Percentiles rank a stretch among this genome's conserved stretches.
phyloP scores from a whole-genome alignment of 2,888 invertebrate genomes.

The Chaitophorus viminalis region DNA sequence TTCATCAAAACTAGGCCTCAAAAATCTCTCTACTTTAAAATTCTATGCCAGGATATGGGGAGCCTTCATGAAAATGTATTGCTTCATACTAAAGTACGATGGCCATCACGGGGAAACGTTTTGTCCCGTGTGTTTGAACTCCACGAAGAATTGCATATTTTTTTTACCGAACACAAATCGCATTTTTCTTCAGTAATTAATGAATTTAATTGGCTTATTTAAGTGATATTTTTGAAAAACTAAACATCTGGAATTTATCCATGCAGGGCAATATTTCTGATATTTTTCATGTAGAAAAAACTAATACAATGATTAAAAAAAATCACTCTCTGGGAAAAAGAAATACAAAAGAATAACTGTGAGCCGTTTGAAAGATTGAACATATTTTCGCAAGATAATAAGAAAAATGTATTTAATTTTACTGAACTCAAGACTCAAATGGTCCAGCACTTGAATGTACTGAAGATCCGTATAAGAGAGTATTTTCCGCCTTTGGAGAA shows the following conservation, averaged over 20 bases:
- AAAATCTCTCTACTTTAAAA: constrained; percentile 45
- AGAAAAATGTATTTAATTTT: constrained; percentile 40
- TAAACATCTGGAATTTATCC: constrained; percentile 62
- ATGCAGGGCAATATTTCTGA: constrained; percentile 59
- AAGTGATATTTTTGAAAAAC: too few species aligned
- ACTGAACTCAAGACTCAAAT: constrained; percentile 27
- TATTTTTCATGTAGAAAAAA: constrained; percentile 55
- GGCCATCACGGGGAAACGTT: constrained; percentile 61
- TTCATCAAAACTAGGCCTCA: constrained; percentile 46
- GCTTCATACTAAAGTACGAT: constrained; percentile 47
- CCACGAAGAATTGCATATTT: constrained; percentile 53
- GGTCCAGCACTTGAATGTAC: constrained; percentile 24
- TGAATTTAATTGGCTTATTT: constrained; percentile 62
- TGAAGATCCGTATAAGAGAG: constrained; percentile 50
- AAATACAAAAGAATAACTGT: constrained; percentile 44
- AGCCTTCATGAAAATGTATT: constrained; percentile 42
- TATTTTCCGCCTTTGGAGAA: constrained; percentile 38
- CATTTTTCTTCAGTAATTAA: constrained; percentile 35
- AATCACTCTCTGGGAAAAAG: constrained; percentile 41
- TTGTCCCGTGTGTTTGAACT: constrained; percentile 62
- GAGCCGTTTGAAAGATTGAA: constrained; percentile 47
- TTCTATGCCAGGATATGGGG: constrained; percentile 53
- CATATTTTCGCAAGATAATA: constrained; percentile 46
- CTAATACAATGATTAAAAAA: constrained; percentile 33
- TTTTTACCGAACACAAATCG: constrained; percentile 50